phyloP scores from a whole-genome alignment of 2,888 invertebrate species.

The Smittia aterrima region DNA sequence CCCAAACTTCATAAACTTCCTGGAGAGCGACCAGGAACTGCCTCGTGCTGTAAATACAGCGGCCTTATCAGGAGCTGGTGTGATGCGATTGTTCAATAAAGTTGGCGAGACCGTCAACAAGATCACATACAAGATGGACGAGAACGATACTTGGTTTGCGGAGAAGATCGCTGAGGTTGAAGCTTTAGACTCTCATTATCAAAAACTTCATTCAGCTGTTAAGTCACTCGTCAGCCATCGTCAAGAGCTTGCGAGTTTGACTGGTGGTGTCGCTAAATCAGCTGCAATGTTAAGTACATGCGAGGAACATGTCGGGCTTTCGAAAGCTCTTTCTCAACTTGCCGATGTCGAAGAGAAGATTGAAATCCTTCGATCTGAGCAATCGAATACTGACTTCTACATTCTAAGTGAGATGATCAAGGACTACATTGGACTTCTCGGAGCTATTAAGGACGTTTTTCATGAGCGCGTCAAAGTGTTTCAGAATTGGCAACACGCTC shows the following conservation, averaged over 20 bases:
- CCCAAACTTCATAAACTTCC: constrained; percentile 94
- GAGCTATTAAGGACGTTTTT: constrained; percentile 80
- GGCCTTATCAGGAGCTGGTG: constrained; percentile 91
- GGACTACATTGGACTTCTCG: constrained; percentile 89
- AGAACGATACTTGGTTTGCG: constrained; percentile 99
- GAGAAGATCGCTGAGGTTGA: constrained; percentile 92
- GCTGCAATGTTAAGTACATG: constrained; percentile 87
- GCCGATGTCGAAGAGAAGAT: constrained; percentile 83
- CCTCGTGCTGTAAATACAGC: constrained; percentile 95
- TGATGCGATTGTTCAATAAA: constrained; percentile 90
- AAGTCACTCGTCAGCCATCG: constrained; percentile 85
- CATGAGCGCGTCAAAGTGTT: constrained; percentile 81
- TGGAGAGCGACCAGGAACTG: constrained; percentile 87
- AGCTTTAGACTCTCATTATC: constrained; percentile 81
- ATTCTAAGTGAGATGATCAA: constrained; percentile 91
- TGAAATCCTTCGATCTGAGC: constrained; percentile 83
- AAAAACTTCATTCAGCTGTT: constrained; percentile 81
- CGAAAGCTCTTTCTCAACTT: constrained; percentile 83
- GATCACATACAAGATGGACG: constrained; percentile 98
- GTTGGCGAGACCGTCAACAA: constrained; percentile 97
- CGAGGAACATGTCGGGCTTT: constrained; percentile 89
- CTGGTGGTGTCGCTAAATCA: constrained; percentile 82
- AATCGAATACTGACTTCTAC: constrained; percentile 92
- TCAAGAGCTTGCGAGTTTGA: constrained; percentile 74
- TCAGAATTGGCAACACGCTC: constrained; percentile 97